These are phyloP conservation scores for Altica lythri DNA, from an alignment of 2,888 invertebrate species.

Conservation along the genomic window DNA sequence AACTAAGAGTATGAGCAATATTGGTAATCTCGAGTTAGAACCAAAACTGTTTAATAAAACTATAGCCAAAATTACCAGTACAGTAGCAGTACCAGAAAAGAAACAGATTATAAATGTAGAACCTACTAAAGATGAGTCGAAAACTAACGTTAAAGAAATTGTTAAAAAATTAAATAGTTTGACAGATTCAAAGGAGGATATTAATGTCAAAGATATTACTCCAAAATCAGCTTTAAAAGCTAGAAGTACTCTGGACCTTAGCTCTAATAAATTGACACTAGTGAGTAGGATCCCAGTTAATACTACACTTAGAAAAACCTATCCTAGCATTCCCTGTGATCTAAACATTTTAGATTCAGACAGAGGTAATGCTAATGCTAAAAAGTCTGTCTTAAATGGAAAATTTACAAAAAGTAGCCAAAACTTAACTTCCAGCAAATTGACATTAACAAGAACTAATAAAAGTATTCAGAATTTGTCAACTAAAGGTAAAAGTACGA, in stretches of 20 bases:
- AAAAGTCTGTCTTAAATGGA: constrained; percentile 23
- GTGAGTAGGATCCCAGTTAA: constrained; percentile 54
- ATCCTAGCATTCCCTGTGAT: constrained; percentile 57
- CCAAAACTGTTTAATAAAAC: constrained; percentile 4
- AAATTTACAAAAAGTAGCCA: constrained; percentile 36
- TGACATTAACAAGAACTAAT: constrained; percentile 26
- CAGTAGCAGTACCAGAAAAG: too few species aligned
- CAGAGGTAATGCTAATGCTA: constrained; percentile 39
- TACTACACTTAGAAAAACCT: constrained; percentile 47
- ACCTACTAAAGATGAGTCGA: constrained; percentile 6
- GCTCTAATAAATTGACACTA: constrained; percentile 36
- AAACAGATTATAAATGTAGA: constrained; percentile 4
- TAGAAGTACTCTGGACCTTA: constrained; percentile 48
- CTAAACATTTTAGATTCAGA: constrained; percentile 50
- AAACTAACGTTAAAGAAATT: constrained; percentile 48
- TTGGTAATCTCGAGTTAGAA: constrained; percentile 26
- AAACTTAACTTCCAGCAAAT: constrained; percentile 26
- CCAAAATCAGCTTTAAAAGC: constrained; percentile 44
- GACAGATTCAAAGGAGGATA: constrained; percentile 28
- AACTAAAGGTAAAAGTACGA: constrained; percentile 27
- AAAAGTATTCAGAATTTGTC: constrained; percentile 7
- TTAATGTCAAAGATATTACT: background rate
- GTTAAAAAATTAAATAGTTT: constrained; percentile 49
- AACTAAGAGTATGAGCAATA: constrained; percentile 48
- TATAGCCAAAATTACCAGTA: too few species aligned